These are phyloP conservation scores for Coregonus sp. DNA, from an alignment of 2,797 vertebrate species.

Conservation along the genomic window DNA sequence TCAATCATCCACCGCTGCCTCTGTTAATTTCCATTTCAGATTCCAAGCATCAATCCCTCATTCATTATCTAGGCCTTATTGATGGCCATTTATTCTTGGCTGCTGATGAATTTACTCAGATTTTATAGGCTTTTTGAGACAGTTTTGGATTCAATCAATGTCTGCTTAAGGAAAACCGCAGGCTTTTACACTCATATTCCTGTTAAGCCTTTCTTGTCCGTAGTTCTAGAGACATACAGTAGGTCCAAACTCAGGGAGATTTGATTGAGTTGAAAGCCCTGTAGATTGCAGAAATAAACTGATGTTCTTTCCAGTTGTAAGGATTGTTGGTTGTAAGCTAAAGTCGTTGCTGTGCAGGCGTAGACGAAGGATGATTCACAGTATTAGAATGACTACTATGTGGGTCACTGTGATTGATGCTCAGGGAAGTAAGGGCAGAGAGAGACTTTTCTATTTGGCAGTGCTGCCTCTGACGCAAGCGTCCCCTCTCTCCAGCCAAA, in stretches of 20 bases:
- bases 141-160: too few species aligned
- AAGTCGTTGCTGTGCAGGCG: constrained; percentile 27
- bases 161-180: neutral
- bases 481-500: neutral
- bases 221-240: neutral
- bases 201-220: neutral
- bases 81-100: constrained; percentile 29
- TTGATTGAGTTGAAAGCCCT: neutral
- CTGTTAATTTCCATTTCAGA: constrained; percentile 34
- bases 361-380: constrained; percentile 59
- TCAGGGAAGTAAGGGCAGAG: constrained; percentile 23
- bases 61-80: constrained; percentile 28
- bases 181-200: neutral
- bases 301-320: constrained; percentile 1
- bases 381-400: constrained; percentile 70
- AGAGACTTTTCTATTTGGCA: constrained; percentile 58
- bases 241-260: neutral
- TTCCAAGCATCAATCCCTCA: constrained; percentile 24
- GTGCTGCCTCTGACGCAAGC: constrained; percentile 44
- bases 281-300: neutral
- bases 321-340: neutral
- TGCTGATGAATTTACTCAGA: constrained; percentile 18
- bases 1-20: constrained; percentile 28
- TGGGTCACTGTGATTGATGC: constrained; percentile 70
- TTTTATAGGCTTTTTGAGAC: neutral